Conservation (phyloP, 2,113 vertebrate genomes). For the Abramis brama region DNA sequence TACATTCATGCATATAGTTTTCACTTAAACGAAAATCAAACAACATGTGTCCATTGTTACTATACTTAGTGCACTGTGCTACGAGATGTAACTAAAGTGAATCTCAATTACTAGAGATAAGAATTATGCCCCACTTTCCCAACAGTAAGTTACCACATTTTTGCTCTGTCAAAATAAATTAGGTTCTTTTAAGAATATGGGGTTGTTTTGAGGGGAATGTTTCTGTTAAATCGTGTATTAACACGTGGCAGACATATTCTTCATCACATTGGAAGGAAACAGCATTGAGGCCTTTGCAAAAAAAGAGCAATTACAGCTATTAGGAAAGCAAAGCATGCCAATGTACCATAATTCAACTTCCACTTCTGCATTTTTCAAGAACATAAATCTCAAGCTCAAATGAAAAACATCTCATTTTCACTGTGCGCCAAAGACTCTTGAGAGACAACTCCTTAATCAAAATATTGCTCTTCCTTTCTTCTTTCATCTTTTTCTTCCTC, state of each 20-base stretch:
- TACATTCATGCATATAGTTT: conserved; percentile 22
- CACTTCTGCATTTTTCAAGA: conserved; percentile 59
- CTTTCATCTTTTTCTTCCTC: conserved; percentile 20
- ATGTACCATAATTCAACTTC: conserved; percentile 61
- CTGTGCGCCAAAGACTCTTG: conserved; percentile 56
- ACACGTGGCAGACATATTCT: conserved; percentile 54
- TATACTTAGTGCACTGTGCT: conserved; percentile 19
- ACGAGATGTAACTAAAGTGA: conserved; percentile 26
- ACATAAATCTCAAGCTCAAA: conserved; percentile 59
- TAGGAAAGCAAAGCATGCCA: conserved; percentile 62
- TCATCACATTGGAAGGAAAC: conserved; percentile 56
- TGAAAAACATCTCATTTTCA: conserved; percentile 61
- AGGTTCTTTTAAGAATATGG: conserved; percentile 39
- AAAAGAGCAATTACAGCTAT: conserved; percentile 62
- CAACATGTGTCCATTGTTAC: conserved; percentile 26
- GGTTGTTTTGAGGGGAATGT: conserved; percentile 44
- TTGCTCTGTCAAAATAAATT: conserved; percentile 53
- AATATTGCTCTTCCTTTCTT: conserved; percentile 50
- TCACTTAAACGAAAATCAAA: conserved; percentile 8
- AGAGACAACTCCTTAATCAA: conserved; percentile 63
- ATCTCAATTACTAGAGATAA: conserved; percentile 45
- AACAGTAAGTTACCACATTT: conserved; percentile 46
- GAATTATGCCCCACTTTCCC: conserved; percentile 48
- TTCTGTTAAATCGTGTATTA: conserved; percentile 61
- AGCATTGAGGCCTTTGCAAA: conserved; percentile 49